Conservation (phyloP, 2,113 vertebrate genomes). For the Oncorhynchus gorbuscha region DNA sequence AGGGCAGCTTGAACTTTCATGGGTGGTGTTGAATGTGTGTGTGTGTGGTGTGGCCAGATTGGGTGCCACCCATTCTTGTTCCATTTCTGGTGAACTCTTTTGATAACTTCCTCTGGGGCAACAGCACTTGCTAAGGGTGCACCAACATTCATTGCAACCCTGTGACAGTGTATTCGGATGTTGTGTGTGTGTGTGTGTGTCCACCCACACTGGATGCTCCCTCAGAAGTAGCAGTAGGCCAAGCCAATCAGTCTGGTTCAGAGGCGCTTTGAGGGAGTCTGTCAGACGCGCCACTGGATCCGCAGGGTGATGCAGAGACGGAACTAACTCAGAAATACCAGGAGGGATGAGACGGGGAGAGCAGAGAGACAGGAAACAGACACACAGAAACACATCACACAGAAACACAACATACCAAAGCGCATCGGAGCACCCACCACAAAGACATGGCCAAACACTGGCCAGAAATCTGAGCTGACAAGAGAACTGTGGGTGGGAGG, state of each 20-base stretch:
- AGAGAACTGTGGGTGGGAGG: background rate
- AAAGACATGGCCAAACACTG: background rate
- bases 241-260: constrained; percentile 42
- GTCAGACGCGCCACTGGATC: constrained; percentile 29
- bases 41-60: background rate
- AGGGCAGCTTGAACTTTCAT: too few relatives aligned
- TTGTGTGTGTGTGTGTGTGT: constrained; percentile 7
- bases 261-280: constrained; percentile 24
- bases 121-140: background rate
- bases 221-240: constrained; percentile 31
- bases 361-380: background rate
- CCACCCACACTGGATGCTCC: background rate
- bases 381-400: background rate
- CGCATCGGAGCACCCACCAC: too few relatives aligned
- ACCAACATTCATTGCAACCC: background rate
- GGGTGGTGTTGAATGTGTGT: background rate
- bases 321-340: constrained; percentile 51
- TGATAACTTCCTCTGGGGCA: constrained; percentile 8
- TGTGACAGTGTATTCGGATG: background rate
- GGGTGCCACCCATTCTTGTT: background rate
- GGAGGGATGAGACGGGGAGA: constrained; percentile 23
- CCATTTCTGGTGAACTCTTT: background rate
- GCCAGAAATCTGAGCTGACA: background rate
- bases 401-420: background rate
- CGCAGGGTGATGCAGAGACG: constrained; percentile 53